Conservation (phyloP, 1,140 invertebrate genomes). For the Drosophila littoralis region DNA sequence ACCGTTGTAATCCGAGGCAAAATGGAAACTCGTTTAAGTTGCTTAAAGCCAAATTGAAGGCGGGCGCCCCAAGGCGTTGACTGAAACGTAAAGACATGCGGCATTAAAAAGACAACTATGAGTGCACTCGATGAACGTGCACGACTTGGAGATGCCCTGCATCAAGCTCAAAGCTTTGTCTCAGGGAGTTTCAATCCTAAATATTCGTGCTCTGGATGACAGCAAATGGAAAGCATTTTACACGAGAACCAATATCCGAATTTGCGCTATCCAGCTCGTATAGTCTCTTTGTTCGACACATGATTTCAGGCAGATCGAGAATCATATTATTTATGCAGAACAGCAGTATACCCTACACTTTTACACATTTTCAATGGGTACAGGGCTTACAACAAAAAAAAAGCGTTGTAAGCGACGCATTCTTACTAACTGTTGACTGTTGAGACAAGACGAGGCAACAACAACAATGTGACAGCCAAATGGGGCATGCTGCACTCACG, state of each 20-base stretch:
- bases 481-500: constrained; percentile 56
- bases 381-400: constrained; percentile 3
- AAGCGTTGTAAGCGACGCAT: constrained; percentile 43
- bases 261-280: no score
- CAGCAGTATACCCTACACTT: neutral
- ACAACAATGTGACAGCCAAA: constrained; percentile 49
- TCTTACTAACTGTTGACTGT: constrained; percentile 46
- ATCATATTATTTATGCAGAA: neutral
- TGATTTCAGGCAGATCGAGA: no score
- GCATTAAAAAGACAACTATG: constrained; percentile 5
- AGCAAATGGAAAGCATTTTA: no score
- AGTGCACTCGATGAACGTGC: neutral
- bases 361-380: neutral
- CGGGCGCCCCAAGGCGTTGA: constrained; percentile 32
- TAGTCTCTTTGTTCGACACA: no score
- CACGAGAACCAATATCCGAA: no score
- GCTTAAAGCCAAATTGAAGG: constrained; percentile 71
- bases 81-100: constrained; percentile 37
- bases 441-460: constrained; percentile 31
- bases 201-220: no score
- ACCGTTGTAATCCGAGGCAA: constrained; percentile 40
- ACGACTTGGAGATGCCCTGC: neutral
- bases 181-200: no score
- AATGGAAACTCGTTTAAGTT: constrained; percentile 77
- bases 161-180: neutral